A percentile compares a stretch with the other conserved stretches of the same genome.
Evolutionary conservation across 1,140 invertebrate genomes (phyloP).

Genomic region (Camponotus vicinus): DNA sequence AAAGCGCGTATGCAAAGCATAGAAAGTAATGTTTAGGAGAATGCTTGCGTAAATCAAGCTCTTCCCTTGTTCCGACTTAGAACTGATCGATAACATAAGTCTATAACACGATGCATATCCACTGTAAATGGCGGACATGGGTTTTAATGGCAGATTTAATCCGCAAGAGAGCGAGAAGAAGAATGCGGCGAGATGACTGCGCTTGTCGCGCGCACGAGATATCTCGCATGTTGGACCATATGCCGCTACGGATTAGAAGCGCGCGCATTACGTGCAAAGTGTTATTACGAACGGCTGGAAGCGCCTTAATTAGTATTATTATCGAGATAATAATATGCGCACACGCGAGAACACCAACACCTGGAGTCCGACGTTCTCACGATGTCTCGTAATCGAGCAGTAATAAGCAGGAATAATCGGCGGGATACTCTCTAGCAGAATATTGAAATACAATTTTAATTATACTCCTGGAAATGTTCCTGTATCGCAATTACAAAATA

Average conservation of each 20-base stretch:
- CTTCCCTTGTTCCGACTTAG: conserved; percentile 36
- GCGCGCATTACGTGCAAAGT: conserved; percentile 66
- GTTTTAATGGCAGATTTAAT: conserved; percentile 58
- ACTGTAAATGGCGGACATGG: conserved; percentile 48
- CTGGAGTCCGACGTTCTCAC: conserved; percentile 67
- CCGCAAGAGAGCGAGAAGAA: conserved; percentile 28
- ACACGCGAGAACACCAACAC: conserved; percentile 55
- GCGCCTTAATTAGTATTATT: conserved; percentile 73
- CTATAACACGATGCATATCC: conserved; percentile 24
- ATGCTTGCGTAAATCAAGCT: conserved; percentile 52
- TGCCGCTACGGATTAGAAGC: conserved; percentile 73
- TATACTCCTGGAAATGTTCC: conserved; percentile 21
- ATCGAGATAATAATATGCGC: conserved; percentile 71
- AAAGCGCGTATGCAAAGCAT: not conserved
- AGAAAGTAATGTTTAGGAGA: conserved; percentile 48
- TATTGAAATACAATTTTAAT: conserved; percentile 61
- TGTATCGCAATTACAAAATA: conserved; percentile 36
- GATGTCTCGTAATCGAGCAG: conserved; percentile 32
- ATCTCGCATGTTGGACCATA: conserved; percentile 70
- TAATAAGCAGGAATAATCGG: conserved; percentile 36
- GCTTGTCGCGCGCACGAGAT: conserved; percentile 21
- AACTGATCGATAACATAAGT: conserved; percentile 50
- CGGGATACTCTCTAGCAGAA: conserved; percentile 30
- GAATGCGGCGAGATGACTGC: conserved; percentile 23
- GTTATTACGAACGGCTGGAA: conserved; percentile 70